A percentile compares a stretch with the other conserved stretches of the same genome.
Evolutionary conservation across 1,140 invertebrate genomes (phyloP).

Genomic region (Periplaneta americana): DNA sequence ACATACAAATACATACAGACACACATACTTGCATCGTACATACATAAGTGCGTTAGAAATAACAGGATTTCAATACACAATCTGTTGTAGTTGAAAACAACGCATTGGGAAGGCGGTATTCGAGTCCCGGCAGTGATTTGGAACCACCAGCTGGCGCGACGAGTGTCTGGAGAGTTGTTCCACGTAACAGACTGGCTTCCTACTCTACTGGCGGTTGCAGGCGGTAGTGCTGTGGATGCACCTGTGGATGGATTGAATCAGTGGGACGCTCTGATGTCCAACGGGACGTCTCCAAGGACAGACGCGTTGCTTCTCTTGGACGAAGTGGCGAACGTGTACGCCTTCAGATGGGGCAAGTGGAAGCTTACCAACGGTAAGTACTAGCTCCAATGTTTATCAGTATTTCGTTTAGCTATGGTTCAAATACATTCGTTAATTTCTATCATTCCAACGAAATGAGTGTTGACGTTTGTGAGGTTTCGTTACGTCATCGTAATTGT

Average conservation of each 20-base stretch:
- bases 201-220: not conserved
- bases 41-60: not conserved
- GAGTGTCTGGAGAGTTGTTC: constrained; percentile 56
- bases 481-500: too few species aligned
- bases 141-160: constrained; percentile 50
- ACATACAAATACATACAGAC: too few species aligned
- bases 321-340: constrained; percentile 40
- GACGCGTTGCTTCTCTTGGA: constrained; percentile 43
- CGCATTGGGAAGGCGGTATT: constrained; percentile 68
- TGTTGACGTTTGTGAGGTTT: too few species aligned
- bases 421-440: too few species aligned
- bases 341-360: constrained; percentile 36
- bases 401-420: too few species aligned
- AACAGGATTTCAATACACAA: not conserved
- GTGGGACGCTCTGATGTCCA: constrained; percentile 28
- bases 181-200: constrained; percentile 62
- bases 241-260: not conserved
- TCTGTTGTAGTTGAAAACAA: constrained; percentile 47
- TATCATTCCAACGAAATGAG: too few species aligned
- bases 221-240: not conserved
- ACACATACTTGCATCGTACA: not conserved
- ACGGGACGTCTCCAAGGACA: constrained; percentile 37
- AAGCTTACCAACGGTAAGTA: constrained; percentile 44
- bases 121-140: constrained; percentile 57
- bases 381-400: too few species aligned